Base-by-base conservation (phyloP, 1,140 invertebrate genomes). In the Bursaphelenchus mucronatus region DNA sequence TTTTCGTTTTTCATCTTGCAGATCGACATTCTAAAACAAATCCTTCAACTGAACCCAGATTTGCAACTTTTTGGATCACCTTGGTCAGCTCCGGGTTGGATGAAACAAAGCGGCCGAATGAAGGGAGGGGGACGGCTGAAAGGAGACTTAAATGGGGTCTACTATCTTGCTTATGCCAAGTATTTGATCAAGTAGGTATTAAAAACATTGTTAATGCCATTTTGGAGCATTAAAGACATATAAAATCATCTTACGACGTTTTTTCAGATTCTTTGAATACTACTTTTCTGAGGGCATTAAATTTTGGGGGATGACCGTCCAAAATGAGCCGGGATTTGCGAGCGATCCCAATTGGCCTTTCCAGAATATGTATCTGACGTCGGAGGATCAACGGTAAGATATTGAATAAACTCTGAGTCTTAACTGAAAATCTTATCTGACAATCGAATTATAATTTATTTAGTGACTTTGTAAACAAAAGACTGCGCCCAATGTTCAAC, bases 21-120 rank as follows among this genome's bases (percentile, higher is more conserved):
- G 41, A 2, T 6, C 11, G 57, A 59, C 3, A 44, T 44, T 59
- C 45, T 59, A 39, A 30, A 59, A 7, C 15, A 59, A 39, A 59
- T 59, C 39, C 13, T 59, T 5, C 58, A 59, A 59, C 40, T 44
- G 1, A 44, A 44, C 40, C 57, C 57, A 44, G 57, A 59, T 11
- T 44, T 59, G 57, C 41, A 59, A 13, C 40, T 59, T n/a, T 59
- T 15, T 39, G 57, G 46, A 44, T 41, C n/a, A 4, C 57, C 57
- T 4, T 59, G 57, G 57, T 15, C 13, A 6, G 57, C 57, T 11
- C 57, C 57, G 6, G 57, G 57, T 11, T 59, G 92, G 92, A 95
- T 96, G 92, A 96, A 96, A 83, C 88, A 87, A 0, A 90, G 89
- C 71, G 83, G 88, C 39, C 82, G 80, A 43, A 70, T 73, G 69